A percentile compares a stretch with the other conserved stretches of the same genome.
Evolutionary conservation across 1,140 invertebrate species (phyloP).

Genomic region (Lepeophtheirus salmonis): DNA sequence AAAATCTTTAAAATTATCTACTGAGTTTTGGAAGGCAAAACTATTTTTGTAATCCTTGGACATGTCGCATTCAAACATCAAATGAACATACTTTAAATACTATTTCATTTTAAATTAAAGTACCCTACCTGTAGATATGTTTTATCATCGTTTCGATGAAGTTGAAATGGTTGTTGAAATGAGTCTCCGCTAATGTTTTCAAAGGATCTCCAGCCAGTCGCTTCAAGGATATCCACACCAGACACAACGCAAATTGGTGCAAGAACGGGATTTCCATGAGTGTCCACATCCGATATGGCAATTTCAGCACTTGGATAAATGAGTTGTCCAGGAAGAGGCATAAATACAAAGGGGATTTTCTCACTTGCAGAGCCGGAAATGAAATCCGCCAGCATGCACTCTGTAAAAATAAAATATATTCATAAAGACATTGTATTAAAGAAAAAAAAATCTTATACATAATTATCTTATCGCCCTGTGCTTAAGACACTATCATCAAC

Average conservation of each 20-base stretch:
- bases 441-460: too few species aligned
- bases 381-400: conserved; percentile 59
- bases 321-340: conserved; percentile 60
- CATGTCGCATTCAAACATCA: too few species aligned
- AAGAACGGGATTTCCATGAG: conserved; percentile 21
- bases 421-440: too few species aligned
- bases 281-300: conserved; percentile 46
- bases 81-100: too few species aligned
- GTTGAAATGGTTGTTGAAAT: neutral
- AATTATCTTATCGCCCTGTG: too few species aligned
- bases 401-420: too few species aligned
- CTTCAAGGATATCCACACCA: conserved; percentile 50
- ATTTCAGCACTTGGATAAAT: conserved; percentile 67
- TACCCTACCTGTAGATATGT: conserved; percentile 48
- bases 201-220: conserved; percentile 52
- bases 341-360: conserved; percentile 60
- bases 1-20: too few species aligned
- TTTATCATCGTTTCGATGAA: conserved; percentile 42
- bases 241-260: conserved; percentile 63
- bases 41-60: too few species aligned
- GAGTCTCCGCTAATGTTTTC: conserved; percentile 48
- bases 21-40: too few species aligned
- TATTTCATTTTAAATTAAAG: conserved; percentile 4
- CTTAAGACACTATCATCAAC: too few species aligned
- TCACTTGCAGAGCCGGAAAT: conserved; percentile 48